These are phyloP conservation scores for Phasia obesa DNA, from an alignment of 2,888 invertebrate species.

Conservation along the genomic window DNA sequence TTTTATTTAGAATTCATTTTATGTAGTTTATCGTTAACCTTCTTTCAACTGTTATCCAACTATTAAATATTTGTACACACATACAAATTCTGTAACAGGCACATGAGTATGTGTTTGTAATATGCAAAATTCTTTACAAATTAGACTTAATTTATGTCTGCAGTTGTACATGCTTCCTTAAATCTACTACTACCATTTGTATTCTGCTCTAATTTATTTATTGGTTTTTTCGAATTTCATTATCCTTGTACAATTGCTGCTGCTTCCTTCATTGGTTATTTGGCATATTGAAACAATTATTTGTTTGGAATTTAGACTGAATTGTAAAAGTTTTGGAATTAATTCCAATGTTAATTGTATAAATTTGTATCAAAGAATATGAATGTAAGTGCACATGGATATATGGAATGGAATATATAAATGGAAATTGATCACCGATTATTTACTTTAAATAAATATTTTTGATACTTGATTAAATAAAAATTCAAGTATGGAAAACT, in stretches of 20 bases:
- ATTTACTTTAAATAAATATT: too few relatives aligned
- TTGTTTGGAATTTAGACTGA: conserved; percentile 7
- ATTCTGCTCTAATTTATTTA: conserved; percentile 7
- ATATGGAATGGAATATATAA: too few relatives aligned
- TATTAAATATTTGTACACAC: too few relatives aligned
- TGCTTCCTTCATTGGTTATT: background rate
- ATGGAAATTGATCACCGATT: too few relatives aligned
- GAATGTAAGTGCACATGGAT: background rate
- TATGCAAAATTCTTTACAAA: conserved; percentile 5
- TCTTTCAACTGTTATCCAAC: too few relatives aligned
- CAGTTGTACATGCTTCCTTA: conserved; percentile 19
- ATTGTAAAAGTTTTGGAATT: conserved; percentile 4
- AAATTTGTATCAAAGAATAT: background rate
- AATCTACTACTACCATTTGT: background rate
- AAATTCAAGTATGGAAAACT: too few relatives aligned
- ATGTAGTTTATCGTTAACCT: too few relatives aligned
- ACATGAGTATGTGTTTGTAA: background rate
- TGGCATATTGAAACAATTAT: conserved; percentile 25
- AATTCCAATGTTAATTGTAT: conserved; percentile 17
- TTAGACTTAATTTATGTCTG: conserved; percentile 36
- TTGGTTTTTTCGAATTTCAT: background rate
- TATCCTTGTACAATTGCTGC: background rate
- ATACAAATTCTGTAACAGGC: too few relatives aligned
- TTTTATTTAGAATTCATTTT: too few relatives aligned
- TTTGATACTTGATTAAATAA: too few relatives aligned